Conservation (phyloP, 2,888 invertebrate species). For the Oligia fasciuncula region DNA sequence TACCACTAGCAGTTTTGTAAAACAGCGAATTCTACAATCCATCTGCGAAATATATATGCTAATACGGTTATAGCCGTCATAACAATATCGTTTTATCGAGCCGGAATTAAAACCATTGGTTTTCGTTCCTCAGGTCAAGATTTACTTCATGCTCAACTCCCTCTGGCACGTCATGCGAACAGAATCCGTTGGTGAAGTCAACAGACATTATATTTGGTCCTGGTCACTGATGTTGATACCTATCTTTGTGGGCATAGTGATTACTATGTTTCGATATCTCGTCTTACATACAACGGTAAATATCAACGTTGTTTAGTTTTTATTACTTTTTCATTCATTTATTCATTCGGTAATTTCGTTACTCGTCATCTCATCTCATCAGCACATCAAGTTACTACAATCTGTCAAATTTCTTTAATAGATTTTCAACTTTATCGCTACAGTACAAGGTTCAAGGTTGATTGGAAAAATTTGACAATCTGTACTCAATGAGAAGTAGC, state of each 20-base stretch:
- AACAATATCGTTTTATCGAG: too few species aligned
- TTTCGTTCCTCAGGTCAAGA: conserved; percentile 63
- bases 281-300: conserved; percentile 52
- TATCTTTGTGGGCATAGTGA: conserved; percentile 48
- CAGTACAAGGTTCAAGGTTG: too few species aligned
- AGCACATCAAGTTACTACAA: too few species aligned
- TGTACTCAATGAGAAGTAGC: too few species aligned
- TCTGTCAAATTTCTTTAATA: too few species aligned
- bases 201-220: conserved; percentile 51
- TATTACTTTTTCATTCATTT: background rate
- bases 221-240: conserved; percentile 52
- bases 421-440: too few species aligned
- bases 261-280: conserved; percentile 45
- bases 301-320: background rate
- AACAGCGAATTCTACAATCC: too few species aligned
- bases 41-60: too few species aligned
- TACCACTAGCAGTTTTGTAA: too few species aligned
- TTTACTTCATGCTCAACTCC: conserved; percentile 59
- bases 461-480: too few species aligned
- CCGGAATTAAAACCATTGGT: background rate
- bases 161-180: conserved; percentile 49
- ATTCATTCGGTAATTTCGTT: background rate
- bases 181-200: conserved; percentile 6
- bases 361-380: too few species aligned
- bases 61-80: too few species aligned